These are phyloP conservation scores for Cheilosia grossa DNA, from an alignment of 2,888 invertebrate species.

Conservation along the genomic window DNA sequence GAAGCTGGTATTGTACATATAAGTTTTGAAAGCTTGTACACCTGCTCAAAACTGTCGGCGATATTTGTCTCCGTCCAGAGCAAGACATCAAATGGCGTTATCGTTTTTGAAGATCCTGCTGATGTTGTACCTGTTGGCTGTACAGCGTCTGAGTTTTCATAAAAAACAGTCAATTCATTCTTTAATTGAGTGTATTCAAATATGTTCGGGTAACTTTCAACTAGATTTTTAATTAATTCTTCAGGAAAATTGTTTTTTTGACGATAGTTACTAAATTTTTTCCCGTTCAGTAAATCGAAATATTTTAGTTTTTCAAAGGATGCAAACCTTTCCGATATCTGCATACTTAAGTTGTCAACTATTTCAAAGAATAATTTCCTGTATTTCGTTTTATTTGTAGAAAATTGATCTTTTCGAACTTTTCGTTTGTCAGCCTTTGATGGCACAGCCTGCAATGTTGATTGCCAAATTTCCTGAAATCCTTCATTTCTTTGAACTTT, in stretches of 20 bases:
- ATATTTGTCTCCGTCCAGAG: conserved; percentile 19
- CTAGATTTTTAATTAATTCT: conserved; percentile 6
- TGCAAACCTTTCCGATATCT: conserved; percentile 27
- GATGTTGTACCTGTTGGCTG: conserved; percentile 15
- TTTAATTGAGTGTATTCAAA: conserved; percentile 26
- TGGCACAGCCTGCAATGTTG: conserved; percentile 16
- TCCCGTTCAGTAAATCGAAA: conserved; percentile 18
- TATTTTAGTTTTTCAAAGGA: conserved; percentile 37
- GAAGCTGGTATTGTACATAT: conserved; percentile 30
- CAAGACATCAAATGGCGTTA: conserved; percentile 34
- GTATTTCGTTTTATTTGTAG: conserved; percentile 17
- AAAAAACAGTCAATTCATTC: conserved; percentile 29
- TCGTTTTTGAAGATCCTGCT: conserved; percentile 17
- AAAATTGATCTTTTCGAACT: conserved; percentile 10
- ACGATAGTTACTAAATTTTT: conserved; percentile 15
- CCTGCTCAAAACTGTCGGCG: conserved; percentile 21
- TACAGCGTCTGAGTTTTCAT: conserved; percentile 14
- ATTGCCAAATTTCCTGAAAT: conserved; percentile 25
- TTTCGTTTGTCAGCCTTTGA: conserved; percentile 14
- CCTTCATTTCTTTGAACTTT: conserved; percentile 19
- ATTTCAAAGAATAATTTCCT: conserved; percentile 33
- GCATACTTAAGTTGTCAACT: conserved; percentile 17
- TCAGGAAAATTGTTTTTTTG: conserved; percentile 7
- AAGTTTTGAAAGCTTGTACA: conserved; percentile 28
- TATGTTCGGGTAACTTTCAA: conserved; percentile 22